These are phyloP conservation scores for Panzeria rudis DNA, from an alignment of 2,888 invertebrate species.

Conservation along the genomic window DNA sequence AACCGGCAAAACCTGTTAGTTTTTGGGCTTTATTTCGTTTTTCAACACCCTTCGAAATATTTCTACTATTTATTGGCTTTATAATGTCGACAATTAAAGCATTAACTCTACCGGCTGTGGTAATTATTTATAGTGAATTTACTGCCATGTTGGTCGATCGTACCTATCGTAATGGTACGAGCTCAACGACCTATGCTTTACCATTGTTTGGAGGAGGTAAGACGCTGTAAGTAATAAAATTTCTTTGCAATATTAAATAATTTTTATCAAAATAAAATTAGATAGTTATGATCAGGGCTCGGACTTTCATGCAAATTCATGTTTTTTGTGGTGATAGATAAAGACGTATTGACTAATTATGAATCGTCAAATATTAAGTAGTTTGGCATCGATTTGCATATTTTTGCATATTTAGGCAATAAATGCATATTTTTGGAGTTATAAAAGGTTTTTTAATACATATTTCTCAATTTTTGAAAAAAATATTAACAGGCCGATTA, in stretches of 20 bases:
- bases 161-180: slow-evolving; percentile 85
- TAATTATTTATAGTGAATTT: slow-evolving; percentile 90
- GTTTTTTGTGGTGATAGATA: too few relatives aligned
- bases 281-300: too few relatives aligned
- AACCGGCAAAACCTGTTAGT: slow-evolving; percentile 77
- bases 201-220: slow-evolving; percentile 87
- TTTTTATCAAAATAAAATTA: too few relatives aligned
- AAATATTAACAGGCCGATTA: too few relatives aligned
- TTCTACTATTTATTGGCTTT: slow-evolving; percentile 85
- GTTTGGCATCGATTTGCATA: too few relatives aligned
- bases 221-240: slow-evolving; percentile 84
- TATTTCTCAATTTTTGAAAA: too few relatives aligned
- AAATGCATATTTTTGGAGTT: too few relatives aligned
- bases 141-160: slow-evolving; percentile 88
- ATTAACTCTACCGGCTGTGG: slow-evolving; percentile 87
- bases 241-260: background rate
- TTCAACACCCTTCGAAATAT: slow-evolving; percentile 86
- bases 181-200: slow-evolving; percentile 86
- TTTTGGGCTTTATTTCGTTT: slow-evolving; percentile 84
- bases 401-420: too few relatives aligned
- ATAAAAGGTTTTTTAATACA: too few relatives aligned
- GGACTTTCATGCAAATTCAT: too few relatives aligned
- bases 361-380: too few relatives aligned
- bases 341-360: too few relatives aligned
- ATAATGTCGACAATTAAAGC: slow-evolving; percentile 87